Base-by-base conservation (phyloP, 1,140 invertebrate species). In the Papilio glaucus region DNA sequence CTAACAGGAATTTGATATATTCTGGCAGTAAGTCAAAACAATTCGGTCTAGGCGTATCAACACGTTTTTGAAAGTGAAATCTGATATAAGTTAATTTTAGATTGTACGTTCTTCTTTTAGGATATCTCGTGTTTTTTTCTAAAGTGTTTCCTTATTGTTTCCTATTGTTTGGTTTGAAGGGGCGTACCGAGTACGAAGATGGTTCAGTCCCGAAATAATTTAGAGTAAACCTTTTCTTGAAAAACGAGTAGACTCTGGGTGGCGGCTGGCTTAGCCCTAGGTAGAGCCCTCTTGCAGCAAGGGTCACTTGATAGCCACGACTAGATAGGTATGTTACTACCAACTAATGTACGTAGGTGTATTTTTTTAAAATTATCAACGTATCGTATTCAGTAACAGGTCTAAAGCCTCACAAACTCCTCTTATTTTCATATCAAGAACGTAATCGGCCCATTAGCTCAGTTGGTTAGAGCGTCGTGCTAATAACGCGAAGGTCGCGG, bases 381-480 rank as follows among this genome's bases (percentile, higher is more conserved):
- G 10, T 41, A 41, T 8, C 4, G 21, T 10, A 24, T 7, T 53
- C 15, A 53, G 18, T 8, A 18, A 49, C 4, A 49, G 6, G n/a
- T 3, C 3, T 24, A 21, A 24, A 49, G 45, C 8, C 3, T 53
- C 8, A 10, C 15, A 2, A 24, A 53, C 45, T 53, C 21, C 3
- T 53, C 45, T 24, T 9, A 9, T 9, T 53, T 53, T 53, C 49
- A 9, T 9, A 4, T 12, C 1, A 53, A 9, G 21, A 53, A 53
- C 5, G 12, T 7, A 24, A 53, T 12, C 15, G 65, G 65, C 65
- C 65, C 65, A 69, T 69, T 69, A 69, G 65, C 65, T 69, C 65
- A 69, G 65, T 69, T 69, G 65, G 65, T 69, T 69, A 69, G 67
- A 69, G 67, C 67, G 67, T 69, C 67, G 67, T 69, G 67, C 67